These are phyloP conservation scores for Anagyrus pseudococci DNA, from an alignment of 2,888 invertebrate genomes.

Conservation along the genomic window DNA sequence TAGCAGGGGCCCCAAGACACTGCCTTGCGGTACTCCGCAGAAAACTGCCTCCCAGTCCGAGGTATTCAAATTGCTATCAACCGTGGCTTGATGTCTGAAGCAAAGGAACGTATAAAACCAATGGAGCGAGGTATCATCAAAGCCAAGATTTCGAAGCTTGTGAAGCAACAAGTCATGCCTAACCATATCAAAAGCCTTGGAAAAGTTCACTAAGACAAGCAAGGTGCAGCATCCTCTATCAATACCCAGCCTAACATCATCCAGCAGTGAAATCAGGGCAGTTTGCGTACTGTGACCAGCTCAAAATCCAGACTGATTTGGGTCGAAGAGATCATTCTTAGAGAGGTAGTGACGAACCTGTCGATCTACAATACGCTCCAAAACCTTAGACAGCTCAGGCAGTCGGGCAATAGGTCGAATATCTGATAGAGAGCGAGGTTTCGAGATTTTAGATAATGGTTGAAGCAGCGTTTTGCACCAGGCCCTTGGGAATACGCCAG, in stretches of 20 bases:
- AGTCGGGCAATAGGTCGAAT: conserved; percentile 1
- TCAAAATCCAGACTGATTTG: not conserved
- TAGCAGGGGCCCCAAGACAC: not conserved
- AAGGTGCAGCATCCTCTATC: not conserved
- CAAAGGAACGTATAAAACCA: not conserved
- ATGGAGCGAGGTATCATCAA: not conserved
- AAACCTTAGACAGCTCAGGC: not conserved
- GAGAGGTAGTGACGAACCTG: not conserved
- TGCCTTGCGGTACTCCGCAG: not conserved
- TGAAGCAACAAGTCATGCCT: not conserved
- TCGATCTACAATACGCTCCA: not conserved
- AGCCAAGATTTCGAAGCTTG: not conserved
- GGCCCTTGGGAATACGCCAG: not conserved
- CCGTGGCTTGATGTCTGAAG: not conserved
- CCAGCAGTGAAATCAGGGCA: not conserved
- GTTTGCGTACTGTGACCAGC: not conserved
- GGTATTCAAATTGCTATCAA: not conserved
- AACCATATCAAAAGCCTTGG: no score
- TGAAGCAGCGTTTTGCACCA: not conserved
- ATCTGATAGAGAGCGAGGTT: not conserved
- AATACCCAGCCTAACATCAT: not conserved
- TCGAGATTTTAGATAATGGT: not conserved
- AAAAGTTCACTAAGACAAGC: not conserved
- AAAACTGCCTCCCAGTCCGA: not conserved
- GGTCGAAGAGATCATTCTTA: not conserved